Conservation (phyloP, 2,888 invertebrate genomes). For the Spatulosminthurus flaviceps region DNA sequence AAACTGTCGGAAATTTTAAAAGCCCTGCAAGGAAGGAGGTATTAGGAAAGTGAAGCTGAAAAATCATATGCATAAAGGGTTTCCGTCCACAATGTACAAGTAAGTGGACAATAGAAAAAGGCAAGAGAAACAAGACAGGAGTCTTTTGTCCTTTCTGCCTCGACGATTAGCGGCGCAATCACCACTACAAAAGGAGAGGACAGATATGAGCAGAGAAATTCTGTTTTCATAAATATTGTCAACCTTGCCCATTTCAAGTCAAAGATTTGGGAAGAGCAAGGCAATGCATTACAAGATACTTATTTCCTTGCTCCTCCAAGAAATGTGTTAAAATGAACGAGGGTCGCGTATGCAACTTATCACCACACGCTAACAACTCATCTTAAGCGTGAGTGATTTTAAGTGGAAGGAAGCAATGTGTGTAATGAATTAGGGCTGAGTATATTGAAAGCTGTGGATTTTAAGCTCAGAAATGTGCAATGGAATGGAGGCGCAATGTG, state of each 20-base stretch:
- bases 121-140: not conserved
- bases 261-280: no score
- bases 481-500: not conserved
- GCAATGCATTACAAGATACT: no score
- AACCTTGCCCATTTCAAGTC: not conserved
- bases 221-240: not conserved
- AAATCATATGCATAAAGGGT: not conserved
- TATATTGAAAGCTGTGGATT: not conserved
- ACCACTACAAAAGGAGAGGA: not conserved
- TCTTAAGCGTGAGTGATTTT: not conserved
- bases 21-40: not conserved
- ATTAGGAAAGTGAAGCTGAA: no score
- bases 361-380: not conserved
- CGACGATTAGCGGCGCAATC: no score
- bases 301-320: no score
- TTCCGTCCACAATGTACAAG: not conserved
- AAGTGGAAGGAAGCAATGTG: conserved; percentile 27
- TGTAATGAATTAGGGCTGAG: not conserved
- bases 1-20: not conserved
- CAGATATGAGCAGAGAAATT: not conserved
- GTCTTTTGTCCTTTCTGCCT: no score
- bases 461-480: not conserved
- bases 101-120: conserved; percentile 1
- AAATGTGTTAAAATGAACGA: no score
- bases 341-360: no score